Evolutionary conservation across 2,888 invertebrate species (phyloP), one percentile per base, ranked within the genome.

Genomic region (Melanophora roralis): DNA sequence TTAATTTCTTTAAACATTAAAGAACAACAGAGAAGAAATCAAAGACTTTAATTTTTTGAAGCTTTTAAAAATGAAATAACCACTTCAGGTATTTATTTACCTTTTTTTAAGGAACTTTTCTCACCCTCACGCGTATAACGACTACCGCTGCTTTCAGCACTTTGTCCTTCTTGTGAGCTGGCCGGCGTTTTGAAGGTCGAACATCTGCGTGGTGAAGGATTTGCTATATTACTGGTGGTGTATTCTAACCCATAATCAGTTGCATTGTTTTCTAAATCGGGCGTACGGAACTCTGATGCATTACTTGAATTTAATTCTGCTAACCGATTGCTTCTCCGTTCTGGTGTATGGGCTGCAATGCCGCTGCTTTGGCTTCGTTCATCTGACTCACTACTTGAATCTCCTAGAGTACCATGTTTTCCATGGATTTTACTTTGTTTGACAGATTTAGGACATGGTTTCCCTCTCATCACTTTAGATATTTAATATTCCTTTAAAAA

Each of bases 231-330:
- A 3, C 55, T 82, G 0, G 59, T 68, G 1, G 82, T 80, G 14
- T 81, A 82, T 19, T 83, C 78, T 0, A 84, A 68, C 4, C 67
- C 81, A 72, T 83, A 83, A 60, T 83, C 83, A 1, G 84, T 84
- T 14, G 47, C 60, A 64, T 72, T 36, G 7, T 34, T 59, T 45
- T 81, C 82, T 81, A n/a, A 12, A 0, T 71, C 74, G 0, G 81
- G 78, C n/a, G 81, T 73, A n/a, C 14, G 68, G 62, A 83, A 81
- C n/a, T 34, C 47, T 1, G 34, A 21, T 9, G 8, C 53, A 34
- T 38, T 62, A 5, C 8, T 9, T 0, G 36, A 27, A 21, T n/a
- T n/a, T 7, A 8, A 2, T 4, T 34, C 38, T 1, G 14, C 2
- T 12, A 16, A 16, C 7, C 9, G 19, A 21, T 12, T 38, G 8